Percentiles rank a stretch among this genome's conserved stretches.
Evolutionary conservation across 2,888 invertebrate genomes (phyloP).

Genomic region (Toxonevra muliebris): DNA sequence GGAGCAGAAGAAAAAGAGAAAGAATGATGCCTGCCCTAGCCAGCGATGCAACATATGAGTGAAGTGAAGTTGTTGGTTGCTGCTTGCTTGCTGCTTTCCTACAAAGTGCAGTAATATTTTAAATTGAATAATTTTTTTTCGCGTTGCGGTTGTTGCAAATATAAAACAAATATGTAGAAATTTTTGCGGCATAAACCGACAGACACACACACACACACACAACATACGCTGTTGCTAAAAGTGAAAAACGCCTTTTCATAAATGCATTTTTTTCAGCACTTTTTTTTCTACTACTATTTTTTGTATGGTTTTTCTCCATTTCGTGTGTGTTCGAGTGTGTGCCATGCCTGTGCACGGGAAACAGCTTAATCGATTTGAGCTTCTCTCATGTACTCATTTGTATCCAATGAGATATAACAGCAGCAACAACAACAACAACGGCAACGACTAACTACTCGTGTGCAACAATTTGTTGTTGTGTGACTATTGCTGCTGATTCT

Average conservation of each 20-base stretch:
- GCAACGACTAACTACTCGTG: too few species aligned
- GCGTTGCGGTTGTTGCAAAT: constrained; percentile 22
- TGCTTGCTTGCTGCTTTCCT: too few species aligned
- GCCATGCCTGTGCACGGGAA: constrained; percentile 18
- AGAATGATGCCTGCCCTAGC: too few species aligned
- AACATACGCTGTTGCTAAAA: too few species aligned
- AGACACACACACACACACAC: too few species aligned
- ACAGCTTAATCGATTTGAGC: constrained; percentile 31
- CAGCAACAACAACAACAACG: background rate
- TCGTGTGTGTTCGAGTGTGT: background rate
- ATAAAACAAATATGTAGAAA: constrained; percentile 24
- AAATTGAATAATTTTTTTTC: constrained; percentile 19
- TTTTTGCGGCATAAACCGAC: background rate
- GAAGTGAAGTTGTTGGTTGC: too few species aligned
- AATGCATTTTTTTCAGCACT: background rate
- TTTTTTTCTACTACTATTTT: background rate
- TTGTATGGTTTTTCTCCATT: constrained; percentile 1
- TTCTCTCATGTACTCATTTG: constrained; percentile 24
- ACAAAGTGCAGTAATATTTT: constrained; percentile 16
- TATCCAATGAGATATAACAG: constrained; percentile 15
- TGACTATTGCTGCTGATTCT: too few species aligned
- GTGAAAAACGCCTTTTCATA: background rate
- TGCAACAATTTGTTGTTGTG: too few species aligned
- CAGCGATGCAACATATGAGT: too few species aligned
- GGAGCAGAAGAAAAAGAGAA: too few species aligned